phyloP scores from a whole-genome alignment of 2,888 invertebrate genomes.

The Drosophila anomalata region DNA sequence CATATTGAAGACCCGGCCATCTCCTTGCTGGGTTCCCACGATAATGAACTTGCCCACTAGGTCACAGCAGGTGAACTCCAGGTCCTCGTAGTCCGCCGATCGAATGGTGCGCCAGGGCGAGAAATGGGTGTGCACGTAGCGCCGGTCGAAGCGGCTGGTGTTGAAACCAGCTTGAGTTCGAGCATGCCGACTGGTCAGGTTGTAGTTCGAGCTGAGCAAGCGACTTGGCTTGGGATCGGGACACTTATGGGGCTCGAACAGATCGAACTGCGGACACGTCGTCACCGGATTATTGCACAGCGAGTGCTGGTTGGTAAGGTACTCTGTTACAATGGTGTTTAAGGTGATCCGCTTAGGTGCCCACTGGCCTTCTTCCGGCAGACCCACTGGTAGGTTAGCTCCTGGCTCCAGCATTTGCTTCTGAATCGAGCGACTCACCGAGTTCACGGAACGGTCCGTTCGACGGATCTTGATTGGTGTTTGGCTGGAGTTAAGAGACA shows the following conservation, averaged over 20 bases:
- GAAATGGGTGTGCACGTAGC: constrained; percentile 93
- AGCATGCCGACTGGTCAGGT: constrained; percentile 88
- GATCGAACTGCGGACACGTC: constrained; percentile 97
- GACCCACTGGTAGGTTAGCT: constrained; percentile 25
- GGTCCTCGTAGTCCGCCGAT: constrained; percentile 86
- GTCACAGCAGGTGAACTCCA: constrained; percentile 90
- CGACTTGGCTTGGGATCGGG: constrained; percentile 91
- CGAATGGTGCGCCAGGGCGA: constrained; percentile 90
- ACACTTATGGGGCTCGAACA: constrained; percentile 98
- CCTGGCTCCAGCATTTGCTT: constrained; percentile 84
- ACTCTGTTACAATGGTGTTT: constrained; percentile 97
- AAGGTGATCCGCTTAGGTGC: constrained; percentile 88
- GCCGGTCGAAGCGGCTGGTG: constrained; percentile 89
- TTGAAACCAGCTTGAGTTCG: constrained; percentile 86
- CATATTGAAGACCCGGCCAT: constrained; percentile 94
- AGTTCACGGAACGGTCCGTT: constrained; percentile 56
- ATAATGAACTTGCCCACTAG: constrained; percentile 87
- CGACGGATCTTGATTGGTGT: constrained; percentile 66
- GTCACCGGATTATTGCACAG: constrained; percentile 98
- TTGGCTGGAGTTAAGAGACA: constrained; percentile 45
- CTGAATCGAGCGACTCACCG: constrained; percentile 83
- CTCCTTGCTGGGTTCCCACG: constrained; percentile 95
- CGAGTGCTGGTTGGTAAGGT: constrained; percentile 98
- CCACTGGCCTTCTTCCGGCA: constrained; percentile 49
- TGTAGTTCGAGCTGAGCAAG: constrained; percentile 85